phyloP scores from a whole-genome alignment of 2,113 vertebrate genomes.

The Melanostigma gelatinosum region DNA sequence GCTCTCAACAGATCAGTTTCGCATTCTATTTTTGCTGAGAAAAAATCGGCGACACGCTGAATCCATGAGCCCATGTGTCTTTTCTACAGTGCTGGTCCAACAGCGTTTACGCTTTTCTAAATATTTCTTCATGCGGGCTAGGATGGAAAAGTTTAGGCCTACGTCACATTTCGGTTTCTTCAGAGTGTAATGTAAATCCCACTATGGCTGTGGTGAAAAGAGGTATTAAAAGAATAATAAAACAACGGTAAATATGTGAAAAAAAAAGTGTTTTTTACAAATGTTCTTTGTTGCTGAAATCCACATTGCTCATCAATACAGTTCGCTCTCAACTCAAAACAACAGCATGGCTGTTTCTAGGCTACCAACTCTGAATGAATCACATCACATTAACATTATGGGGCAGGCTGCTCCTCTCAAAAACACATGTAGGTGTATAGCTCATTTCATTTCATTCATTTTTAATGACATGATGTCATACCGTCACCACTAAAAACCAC shows the following conservation, averaged over 20 bases:
- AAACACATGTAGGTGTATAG: background rate
- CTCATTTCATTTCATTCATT: background rate
- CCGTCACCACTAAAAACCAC: background rate
- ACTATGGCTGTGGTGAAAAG: background rate
- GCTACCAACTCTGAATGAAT: background rate
- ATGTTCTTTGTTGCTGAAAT: too few species aligned
- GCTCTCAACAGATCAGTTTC: background rate
- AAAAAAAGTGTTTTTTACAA: too few species aligned
- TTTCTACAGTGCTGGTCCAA: background rate
- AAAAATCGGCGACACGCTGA: background rate
- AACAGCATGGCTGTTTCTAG: background rate
- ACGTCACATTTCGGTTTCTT: background rate
- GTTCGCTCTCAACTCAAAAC: too few species aligned
- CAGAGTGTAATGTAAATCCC: background rate
- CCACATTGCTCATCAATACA: too few species aligned
- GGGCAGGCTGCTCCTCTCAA: too few species aligned
- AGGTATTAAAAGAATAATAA: background rate
- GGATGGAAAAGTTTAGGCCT: background rate
- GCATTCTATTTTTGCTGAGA: background rate
- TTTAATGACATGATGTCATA: background rate
- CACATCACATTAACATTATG: background rate
- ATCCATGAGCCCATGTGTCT: background rate
- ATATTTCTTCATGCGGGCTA: background rate
- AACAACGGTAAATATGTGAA: background rate
- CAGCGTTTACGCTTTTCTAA: background rate